Evolutionary conservation across 1,140 invertebrate genomes (phyloP).

Genomic region (Drosophila pallidifrons): DNA sequence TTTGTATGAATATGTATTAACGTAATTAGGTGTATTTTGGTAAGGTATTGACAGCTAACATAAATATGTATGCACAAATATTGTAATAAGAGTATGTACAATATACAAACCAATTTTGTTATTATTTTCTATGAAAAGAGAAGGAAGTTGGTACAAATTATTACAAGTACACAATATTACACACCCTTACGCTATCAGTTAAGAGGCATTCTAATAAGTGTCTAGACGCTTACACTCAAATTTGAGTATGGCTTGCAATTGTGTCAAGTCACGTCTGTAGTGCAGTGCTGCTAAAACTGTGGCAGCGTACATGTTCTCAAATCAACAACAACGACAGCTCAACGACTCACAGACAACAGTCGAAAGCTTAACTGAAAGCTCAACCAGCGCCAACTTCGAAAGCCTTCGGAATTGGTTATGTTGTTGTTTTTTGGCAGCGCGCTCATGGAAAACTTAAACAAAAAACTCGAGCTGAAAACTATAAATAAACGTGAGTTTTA

Average conservation of each 20-base stretch:
- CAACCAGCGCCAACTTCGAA: constrained; percentile 43
- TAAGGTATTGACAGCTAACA: too few species aligned
- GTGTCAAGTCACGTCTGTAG: constrained; percentile 23
- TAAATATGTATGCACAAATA: too few species aligned
- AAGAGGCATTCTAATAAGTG: not conserved
- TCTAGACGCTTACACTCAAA: constrained; percentile 28
- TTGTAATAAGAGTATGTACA: too few species aligned
- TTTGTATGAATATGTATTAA: too few species aligned
- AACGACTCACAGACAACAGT: not conserved
- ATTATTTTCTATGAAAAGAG: too few species aligned
- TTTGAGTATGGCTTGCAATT: constrained; percentile 12
- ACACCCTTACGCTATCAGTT: not conserved
- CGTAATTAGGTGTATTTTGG: too few species aligned
- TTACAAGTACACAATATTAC: too few species aligned
- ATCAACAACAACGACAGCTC: constrained; percentile 3
- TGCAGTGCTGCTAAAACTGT: constrained; percentile 56
- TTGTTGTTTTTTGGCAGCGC: constrained; percentile 50
- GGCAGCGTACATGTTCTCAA: constrained; percentile 20
- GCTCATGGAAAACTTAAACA: constrained; percentile 65
- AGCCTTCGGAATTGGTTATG: constrained; percentile 63
- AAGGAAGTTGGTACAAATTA: too few species aligned
- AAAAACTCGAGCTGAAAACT: constrained; percentile 67
- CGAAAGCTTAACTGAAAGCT: constrained; percentile 56
- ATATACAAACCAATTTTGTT: too few species aligned
- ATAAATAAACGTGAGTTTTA: constrained; percentile 83